These are phyloP conservation scores for Liopterus haemorrhoidalis DNA, from an alignment of 2,888 invertebrate species.

Conservation along the genomic window DNA sequence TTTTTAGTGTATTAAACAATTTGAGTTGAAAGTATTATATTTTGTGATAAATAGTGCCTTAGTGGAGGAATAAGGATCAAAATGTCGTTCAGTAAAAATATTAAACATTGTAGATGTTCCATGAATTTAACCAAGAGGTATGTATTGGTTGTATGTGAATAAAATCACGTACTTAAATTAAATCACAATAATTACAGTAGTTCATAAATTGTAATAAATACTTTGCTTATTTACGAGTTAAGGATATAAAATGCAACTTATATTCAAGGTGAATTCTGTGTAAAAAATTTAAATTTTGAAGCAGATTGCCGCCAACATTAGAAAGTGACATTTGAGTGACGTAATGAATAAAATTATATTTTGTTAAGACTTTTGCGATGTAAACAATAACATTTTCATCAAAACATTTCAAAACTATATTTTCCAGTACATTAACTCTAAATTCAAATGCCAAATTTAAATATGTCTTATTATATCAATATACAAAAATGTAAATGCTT, in stretches of 20 bases:
- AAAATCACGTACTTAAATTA: neutral
- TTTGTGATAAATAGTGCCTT: neutral
- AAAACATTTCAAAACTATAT: no score
- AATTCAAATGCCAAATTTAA: no score
- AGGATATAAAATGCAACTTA: no score
- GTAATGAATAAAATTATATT: conserved; percentile 5
- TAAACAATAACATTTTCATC: no score
- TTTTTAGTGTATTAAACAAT: neutral
- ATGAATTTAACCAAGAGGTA: conserved; percentile 38
- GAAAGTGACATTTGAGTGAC: neutral
- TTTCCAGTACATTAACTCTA: no score
- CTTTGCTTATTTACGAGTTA: no score
- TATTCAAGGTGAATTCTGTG: no score
- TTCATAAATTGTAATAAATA: no score
- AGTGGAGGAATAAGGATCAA: neutral
- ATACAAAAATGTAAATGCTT: conserved; percentile 7
- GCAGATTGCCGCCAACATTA: no score
- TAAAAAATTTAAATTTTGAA: no score
- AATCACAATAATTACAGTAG: no score
- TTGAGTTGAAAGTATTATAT: neutral
- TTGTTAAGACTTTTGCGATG: no score
- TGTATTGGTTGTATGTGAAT: conserved; percentile 16
- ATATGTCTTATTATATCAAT: conserved; percentile 6
- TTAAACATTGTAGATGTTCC: conserved; percentile 40
- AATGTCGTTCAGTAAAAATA: conserved; percentile 43